These are phyloP conservation scores for Spodoptera litura DNA, from an alignment of 1,140 invertebrate species.

Conservation along the genomic window DNA sequence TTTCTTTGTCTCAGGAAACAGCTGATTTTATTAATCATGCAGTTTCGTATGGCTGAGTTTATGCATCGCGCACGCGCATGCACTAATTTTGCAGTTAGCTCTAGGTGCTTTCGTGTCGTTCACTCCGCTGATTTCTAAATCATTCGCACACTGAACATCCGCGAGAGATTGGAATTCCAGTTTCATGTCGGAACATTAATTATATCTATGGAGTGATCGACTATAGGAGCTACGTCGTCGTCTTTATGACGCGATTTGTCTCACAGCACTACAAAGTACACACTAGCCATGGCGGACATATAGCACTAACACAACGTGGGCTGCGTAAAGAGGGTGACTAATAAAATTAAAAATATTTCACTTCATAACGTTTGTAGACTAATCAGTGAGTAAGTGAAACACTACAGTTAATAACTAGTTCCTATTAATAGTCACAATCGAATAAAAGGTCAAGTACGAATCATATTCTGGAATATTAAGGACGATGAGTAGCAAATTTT, in stretches of 20 bases:
- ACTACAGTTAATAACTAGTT: constrained; percentile 17
- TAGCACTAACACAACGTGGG: not conserved
- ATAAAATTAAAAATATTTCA: constrained; percentile 25
- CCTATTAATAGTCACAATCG: constrained; percentile 25
- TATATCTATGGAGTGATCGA: constrained; percentile 38
- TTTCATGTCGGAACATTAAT: constrained; percentile 67
- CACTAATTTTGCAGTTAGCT: constrained; percentile 51
- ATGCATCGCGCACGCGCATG: constrained; percentile 57
- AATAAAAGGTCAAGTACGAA: constrained; percentile 36
- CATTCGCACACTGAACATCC: constrained; percentile 66
- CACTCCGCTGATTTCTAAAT: constrained; percentile 60
- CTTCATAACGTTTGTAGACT: not conserved
- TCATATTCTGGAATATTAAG: not conserved
- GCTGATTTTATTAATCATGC: constrained; percentile 72
- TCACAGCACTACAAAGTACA: not conserved
- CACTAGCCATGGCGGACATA: not conserved
- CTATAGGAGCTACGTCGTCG: not conserved
- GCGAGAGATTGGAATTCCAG: constrained; percentile 74
- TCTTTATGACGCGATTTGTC: constrained; percentile 10
- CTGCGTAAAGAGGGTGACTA: constrained; percentile 10
- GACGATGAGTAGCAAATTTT: constrained; percentile 20
- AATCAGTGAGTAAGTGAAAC: constrained; percentile 20
- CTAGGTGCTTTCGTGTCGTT: constrained; percentile 58
- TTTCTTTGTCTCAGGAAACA: constrained; percentile 64
- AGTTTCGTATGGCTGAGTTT: constrained; percentile 58